phyloP scores from a whole-genome alignment of 2,888 invertebrate species.

The Coronaproctus castanopsis region DNA sequence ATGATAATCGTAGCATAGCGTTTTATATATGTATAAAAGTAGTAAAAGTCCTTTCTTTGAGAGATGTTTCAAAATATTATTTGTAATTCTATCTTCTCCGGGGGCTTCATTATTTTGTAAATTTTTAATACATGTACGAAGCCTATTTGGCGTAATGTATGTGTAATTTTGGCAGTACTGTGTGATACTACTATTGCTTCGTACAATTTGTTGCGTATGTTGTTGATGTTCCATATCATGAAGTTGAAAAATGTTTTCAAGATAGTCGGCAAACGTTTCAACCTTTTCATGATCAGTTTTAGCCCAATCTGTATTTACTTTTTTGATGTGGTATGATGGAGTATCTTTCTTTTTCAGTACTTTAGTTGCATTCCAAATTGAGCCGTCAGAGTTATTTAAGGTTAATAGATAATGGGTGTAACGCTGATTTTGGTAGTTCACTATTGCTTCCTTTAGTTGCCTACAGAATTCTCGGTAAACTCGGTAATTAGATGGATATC shows the following conservation, averaged over 20 bases:
- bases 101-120: not conserved
- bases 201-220: not conserved
- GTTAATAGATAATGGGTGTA: not conserved
- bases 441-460: not conserved
- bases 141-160: not conserved
- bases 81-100: not conserved
- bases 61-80: not conserved
- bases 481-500: not conserved
- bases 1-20: not conserved
- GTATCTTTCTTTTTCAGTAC: not conserved
- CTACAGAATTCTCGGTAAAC: not conserved
- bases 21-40: not conserved
- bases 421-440: not conserved
- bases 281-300: not conserved
- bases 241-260: not conserved
- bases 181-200: not conserved
- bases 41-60: not conserved
- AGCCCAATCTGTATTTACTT: not conserved
- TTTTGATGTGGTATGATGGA: not conserved
- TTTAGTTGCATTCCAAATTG: not conserved
- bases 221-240: not conserved
- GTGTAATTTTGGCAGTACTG: not conserved
- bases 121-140: not conserved
- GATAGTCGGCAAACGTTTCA: not conserved
- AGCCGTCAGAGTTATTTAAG: not conserved